Evolutionary conservation across 2,888 invertebrate genomes (phyloP).

Genomic region (Andrena trimmerana): DNA sequence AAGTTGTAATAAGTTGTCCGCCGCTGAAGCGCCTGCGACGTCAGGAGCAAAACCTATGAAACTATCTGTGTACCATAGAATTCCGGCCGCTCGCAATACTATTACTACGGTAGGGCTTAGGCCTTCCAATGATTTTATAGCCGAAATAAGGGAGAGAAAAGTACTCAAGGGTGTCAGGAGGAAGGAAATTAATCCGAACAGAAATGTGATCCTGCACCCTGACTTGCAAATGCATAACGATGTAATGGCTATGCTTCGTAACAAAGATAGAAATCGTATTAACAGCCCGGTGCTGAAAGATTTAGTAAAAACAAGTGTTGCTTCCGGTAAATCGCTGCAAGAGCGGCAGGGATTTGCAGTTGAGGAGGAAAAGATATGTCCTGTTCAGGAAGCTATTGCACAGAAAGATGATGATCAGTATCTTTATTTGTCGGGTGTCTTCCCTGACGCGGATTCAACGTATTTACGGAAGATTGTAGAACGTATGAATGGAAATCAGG

Average conservation of each 20-base stretch:
- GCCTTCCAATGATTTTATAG: no score
- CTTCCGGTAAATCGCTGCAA: background rate
- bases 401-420: slow-evolving; percentile 62
- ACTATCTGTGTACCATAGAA: background rate
- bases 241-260: slow-evolving; percentile 73
- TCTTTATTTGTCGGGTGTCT: slow-evolving; percentile 73
- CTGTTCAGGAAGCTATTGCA: background rate
- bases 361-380: background rate
- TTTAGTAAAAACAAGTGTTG: background rate
- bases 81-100: background rate
- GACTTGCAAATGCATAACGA: slow-evolving; percentile 56
- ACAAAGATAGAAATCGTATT: slow-evolving; percentile 67
- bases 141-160: background rate
- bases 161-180: background rate
- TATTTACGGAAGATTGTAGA: slow-evolving; percentile 70
- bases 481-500: slow-evolving; percentile 53
- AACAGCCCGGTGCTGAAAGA: slow-evolving; percentile 57
- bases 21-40: background rate
- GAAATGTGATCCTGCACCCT: background rate
- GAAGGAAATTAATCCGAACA: background rate
- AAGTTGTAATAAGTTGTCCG: background rate
- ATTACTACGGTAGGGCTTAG: no score
- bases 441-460: slow-evolving; percentile 80
- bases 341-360: slow-evolving; percentile 25
- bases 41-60: background rate